Evolutionary conservation across 1,140 invertebrate species (phyloP).

Genomic region (Drosophila tani): DNA sequence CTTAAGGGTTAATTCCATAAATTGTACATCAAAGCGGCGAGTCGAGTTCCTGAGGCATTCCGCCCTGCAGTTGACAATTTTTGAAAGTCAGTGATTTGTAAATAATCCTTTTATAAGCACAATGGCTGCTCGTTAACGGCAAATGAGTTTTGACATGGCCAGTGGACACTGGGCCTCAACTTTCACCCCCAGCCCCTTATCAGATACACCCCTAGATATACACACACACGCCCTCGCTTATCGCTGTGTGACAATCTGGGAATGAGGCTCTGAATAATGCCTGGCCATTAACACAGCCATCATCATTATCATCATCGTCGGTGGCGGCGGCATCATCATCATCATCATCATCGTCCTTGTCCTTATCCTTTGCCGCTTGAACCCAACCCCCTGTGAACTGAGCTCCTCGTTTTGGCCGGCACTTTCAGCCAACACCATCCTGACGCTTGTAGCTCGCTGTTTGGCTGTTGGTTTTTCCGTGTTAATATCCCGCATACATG

Average conservation of each 20-base stretch:
- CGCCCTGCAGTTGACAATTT: conserved; percentile 83
- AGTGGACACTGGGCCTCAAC: conserved; percentile 47
- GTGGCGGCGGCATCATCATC: conserved; percentile 4
- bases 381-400: conserved; percentile 20
- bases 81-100: conserved; percentile 84
- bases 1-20: conserved; percentile 83
- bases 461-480: conserved; percentile 72
- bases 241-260: conserved; percentile 72
- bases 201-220: conserved; percentile 31
- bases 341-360: conserved; percentile 30
- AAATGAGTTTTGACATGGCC: conserved; percentile 81
- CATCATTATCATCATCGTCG: conserved; percentile 37
- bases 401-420: conserved; percentile 31
- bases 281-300: conserved; percentile 77
- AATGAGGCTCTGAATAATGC: conserved; percentile 80
- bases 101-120: conserved; percentile 83
- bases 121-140: conserved; percentile 79
- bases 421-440: conserved; percentile 74
- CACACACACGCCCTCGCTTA: conserved; percentile 41
- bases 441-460: conserved; percentile 27
- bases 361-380: conserved; percentile 45
- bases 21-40: conserved; percentile 78
- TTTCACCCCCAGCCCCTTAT: conserved; percentile 5
- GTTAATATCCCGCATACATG: conserved; percentile 79
- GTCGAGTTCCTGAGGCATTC: conserved; percentile 49